A percentile compares a stretch with the other conserved stretches of the same genome.
Evolutionary conservation across 2,113 vertebrate species (phyloP).

Genomic region (Albula glossodonta): DNA sequence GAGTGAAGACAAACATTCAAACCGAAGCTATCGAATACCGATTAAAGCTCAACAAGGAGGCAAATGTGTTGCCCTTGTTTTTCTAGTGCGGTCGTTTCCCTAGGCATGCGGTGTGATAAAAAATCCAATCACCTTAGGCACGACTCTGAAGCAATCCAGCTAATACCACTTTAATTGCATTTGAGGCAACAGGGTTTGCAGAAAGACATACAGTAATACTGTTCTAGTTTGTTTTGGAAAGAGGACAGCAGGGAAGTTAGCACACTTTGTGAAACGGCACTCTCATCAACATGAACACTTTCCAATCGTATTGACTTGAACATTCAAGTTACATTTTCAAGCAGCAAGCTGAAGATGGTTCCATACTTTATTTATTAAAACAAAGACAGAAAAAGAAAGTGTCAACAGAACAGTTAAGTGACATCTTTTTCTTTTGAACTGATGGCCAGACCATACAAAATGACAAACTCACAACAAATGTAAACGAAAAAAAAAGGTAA

Average conservation of each 20-base stretch:
- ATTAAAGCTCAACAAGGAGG: neutral
- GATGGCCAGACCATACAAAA: no score
- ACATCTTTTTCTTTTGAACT: no score
- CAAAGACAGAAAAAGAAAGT: neutral
- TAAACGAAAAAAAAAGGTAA: no score
- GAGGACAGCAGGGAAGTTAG: neutral
- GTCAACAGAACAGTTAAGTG: neutral
- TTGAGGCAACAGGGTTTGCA: neutral
- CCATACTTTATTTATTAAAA: neutral
- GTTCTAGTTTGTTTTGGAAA: neutral
- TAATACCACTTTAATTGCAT: neutral
- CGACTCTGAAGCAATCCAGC: neutral
- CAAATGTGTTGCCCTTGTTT: no score
- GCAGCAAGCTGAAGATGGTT: neutral
- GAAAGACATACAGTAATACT: neutral
- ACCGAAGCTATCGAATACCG: neutral
- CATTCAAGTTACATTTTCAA: neutral
- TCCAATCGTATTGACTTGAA: neutral
- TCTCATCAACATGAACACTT: neutral
- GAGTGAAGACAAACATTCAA: neutral
- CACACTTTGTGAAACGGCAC: neutral
- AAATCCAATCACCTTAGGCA: neutral
- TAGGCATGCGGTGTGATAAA: neutral
- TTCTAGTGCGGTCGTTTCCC: neutral
- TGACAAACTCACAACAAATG: no score